These are phyloP conservation scores for Cyrtonyx montezumae DNA, from an alignment of 2,113 vertebrate species.

Conservation along the genomic window DNA sequence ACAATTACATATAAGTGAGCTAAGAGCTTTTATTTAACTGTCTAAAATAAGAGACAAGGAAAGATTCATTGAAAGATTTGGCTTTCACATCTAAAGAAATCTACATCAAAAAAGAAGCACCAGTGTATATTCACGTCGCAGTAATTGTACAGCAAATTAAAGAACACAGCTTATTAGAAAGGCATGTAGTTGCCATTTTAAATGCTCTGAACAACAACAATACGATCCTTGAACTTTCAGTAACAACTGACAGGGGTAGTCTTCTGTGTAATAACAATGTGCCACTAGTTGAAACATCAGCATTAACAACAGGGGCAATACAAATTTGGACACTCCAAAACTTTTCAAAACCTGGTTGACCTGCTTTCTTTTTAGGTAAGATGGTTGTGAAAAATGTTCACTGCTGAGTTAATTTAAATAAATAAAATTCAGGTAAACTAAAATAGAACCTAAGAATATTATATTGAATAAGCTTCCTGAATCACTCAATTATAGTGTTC, in stretches of 20 bases:
- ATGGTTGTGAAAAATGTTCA: neutral
- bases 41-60: neutral
- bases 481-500: neutral
- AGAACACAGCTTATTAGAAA: neutral
- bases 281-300: neutral
- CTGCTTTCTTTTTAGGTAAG: neutral
- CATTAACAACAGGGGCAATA: neutral
- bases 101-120: neutral
- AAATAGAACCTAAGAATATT: neutral
- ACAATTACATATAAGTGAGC: neutral
- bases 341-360: neutral
- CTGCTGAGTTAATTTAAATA: neutral
- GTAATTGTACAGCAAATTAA: neutral
- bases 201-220: neutral
- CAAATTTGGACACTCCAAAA: neutral
- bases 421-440: neutral
- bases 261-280: neutral
- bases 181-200: neutral
- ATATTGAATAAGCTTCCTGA: neutral
- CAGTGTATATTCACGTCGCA: neutral
- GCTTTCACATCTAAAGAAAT: neutral
- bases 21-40: neutral
- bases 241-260: neutral
- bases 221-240: neutral
- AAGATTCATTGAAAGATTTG: neutral